These are phyloP conservation scores for Ellobius talpinus DNA, from an alignment of 2,113 vertebrate species.

Conservation along the genomic window DNA sequence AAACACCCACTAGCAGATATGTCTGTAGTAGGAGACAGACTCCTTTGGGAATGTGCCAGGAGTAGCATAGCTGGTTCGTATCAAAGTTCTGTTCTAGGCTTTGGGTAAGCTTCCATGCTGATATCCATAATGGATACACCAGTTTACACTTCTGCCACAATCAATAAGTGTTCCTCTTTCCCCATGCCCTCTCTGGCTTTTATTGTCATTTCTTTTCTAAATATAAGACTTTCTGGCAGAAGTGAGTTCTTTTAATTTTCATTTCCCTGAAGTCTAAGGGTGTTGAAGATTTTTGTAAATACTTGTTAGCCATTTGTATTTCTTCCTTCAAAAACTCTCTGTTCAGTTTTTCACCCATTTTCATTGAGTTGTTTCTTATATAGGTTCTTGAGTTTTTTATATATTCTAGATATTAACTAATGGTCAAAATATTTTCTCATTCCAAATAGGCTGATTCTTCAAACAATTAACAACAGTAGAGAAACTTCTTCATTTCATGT, in stretches of 20 bases:
- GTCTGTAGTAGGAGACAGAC: not conserved
- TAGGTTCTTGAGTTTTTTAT: no score
- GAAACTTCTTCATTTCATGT: no score
- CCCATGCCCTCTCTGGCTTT: not conserved
- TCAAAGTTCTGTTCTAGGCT: not conserved
- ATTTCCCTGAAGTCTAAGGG: not conserved
- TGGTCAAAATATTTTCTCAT: no score
- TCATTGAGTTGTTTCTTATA: not conserved
- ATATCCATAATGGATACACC: not conserved
- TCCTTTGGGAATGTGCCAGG: not conserved
- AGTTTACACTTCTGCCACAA: not conserved
- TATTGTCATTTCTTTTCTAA: not conserved
- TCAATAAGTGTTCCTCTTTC: not conserved
- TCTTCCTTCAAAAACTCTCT: not conserved
- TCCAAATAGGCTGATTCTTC: no score
- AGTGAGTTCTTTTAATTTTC: not conserved
- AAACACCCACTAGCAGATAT: not conserved
- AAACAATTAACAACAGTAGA: no score
- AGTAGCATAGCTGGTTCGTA: not conserved
- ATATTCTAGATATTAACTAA: no score
- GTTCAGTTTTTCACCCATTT: not conserved
- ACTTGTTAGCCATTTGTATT: not conserved
- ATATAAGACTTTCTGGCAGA: not conserved
- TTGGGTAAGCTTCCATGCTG: not conserved
- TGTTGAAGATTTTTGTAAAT: not conserved